phyloP scores from a whole-genome alignment of 2,888 invertebrate species.

The Operophtera brumata region DNA sequence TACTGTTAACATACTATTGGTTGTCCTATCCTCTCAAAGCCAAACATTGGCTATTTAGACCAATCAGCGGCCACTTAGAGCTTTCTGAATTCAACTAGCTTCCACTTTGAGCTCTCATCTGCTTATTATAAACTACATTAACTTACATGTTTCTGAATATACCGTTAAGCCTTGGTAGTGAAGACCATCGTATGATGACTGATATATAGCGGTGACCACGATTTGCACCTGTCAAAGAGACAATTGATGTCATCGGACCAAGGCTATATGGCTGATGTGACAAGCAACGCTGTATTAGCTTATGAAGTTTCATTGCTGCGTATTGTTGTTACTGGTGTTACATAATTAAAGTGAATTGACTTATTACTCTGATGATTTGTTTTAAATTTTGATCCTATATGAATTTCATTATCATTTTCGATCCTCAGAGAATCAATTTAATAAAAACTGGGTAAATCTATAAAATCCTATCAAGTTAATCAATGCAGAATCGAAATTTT shows the following conservation, averaged over 20 bases:
- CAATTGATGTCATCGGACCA: too few relatives aligned
- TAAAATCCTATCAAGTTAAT: too few relatives aligned
- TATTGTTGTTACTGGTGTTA: not conserved
- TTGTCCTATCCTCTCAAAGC: not conserved
- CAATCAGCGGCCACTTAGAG: not conserved
- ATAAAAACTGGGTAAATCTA: too few relatives aligned
- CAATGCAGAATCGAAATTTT: too few relatives aligned
- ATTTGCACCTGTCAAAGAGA: too few relatives aligned
- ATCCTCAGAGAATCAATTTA: too few relatives aligned
- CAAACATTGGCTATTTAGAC: not conserved
- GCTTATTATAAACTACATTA: not conserved
- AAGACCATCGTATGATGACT: too few relatives aligned
- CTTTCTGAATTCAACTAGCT: not conserved
- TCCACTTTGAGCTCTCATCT: too few relatives aligned
- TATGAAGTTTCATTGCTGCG: not conserved
- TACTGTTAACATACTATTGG: slow-evolving; percentile 45
- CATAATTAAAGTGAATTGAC: not conserved
- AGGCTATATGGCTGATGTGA: not conserved
- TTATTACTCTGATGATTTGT: not conserved
- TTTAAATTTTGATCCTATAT: not conserved
- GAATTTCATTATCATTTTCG: not conserved
- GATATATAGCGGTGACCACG: too few relatives aligned
- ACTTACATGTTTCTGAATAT: not conserved
- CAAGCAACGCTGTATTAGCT: not conserved
- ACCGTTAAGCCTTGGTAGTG: not conserved